These are phyloP conservation scores for Nansenia antarctica DNA, from an alignment of 2,113 vertebrate species.

Conservation along the genomic window DNA sequence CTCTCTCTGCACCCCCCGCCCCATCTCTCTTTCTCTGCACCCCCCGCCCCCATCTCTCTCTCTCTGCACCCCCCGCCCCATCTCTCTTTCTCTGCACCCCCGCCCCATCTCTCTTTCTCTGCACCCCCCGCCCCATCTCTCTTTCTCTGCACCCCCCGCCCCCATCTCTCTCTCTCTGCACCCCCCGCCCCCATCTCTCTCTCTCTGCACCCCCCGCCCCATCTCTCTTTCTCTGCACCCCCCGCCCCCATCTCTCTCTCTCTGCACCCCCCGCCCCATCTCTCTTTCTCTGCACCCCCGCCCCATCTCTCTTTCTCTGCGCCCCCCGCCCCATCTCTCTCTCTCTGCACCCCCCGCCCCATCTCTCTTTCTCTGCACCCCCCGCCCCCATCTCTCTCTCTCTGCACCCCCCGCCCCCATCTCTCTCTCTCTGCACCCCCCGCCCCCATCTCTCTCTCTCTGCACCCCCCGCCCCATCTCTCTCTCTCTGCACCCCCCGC, in stretches of 20 bases:
- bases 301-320: constrained; percentile 14
- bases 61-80: background rate
- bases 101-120: constrained; percentile 17
- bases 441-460: constrained; percentile 4
- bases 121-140: constrained; percentile 6
- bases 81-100: no score
- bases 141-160: background rate
- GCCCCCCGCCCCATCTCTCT: constrained; percentile 7
- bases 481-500: background rate
- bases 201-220: no score
- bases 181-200: background rate
- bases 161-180: constrained; percentile 12
- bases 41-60: constrained; percentile 9
- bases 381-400: background rate
- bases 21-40: constrained; percentile 7
- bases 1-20: no score
- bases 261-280: background rate
- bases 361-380: constrained; percentile 3
- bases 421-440: background rate
- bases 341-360: background rate
- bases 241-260: constrained; percentile 10
- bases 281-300: no score
- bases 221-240: constrained; percentile 3
- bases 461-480: no score
- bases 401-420: no score